Evolutionary conservation across 2,113 vertebrate genomes (phyloP), one percentile per base, ranked within the genome.

Genomic region (mouse (Mus musculus)): DNA sequence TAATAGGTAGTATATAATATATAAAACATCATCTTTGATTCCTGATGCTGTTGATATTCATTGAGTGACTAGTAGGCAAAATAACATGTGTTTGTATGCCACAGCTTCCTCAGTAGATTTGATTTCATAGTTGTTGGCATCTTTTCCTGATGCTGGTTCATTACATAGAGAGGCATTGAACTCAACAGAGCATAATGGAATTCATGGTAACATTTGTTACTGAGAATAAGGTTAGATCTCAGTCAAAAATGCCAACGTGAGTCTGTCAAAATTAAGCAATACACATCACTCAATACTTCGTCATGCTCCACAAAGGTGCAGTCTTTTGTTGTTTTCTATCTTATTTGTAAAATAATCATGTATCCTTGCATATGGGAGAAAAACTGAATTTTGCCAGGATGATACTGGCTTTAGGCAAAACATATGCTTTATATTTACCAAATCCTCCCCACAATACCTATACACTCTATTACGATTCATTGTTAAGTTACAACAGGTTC

Each of bases 351-450:
- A 92, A 69, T 71, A 90, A 92, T 52, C 59, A 92, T 8, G 39
- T 92, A 67, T 76, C 3, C 36, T 92, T 96, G 36, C 39, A 88
- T 87, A 73, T 6, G 6, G 11, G 24, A 46, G 7, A 26, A 52
- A 72, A 90, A 61, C n/a, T 52, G 17, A 42, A 82, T 22, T 91
- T 14, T 93, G 54, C 33, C 92, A 89, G 75, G 90, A 46, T 56
- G 82, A 93, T 72, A 84, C 19, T 24, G 76, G 17, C 89, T 93
- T 96, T 96, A 95, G 89, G 46, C 30, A 96, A 95, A 96, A 92
- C 80, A 93, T 76, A 90, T 86, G 61, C n/a, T 95, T 93, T 81
- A 14, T 77, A 89, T 96, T 95, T 87, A 95, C 93, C 76, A 92
- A 69, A 85, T 20, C 78, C 92, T 95, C 91, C 91, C 85, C 85